Conservation (phyloP, 2,797 vertebrate genomes). For the Acomys russatus region DNA sequence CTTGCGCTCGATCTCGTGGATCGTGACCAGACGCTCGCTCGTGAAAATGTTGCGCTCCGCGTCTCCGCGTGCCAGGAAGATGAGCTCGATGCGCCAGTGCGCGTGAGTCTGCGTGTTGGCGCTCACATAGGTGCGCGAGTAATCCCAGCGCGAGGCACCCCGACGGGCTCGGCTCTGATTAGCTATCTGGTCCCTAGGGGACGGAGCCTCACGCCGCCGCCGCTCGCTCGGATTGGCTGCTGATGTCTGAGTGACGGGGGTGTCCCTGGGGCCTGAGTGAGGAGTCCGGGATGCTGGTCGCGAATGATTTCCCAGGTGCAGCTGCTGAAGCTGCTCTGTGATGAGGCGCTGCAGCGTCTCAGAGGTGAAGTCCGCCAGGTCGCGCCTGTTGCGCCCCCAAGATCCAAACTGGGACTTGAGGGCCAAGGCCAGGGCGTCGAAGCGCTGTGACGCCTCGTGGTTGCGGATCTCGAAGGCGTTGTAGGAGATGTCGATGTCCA, state of each 20-base stretch:
- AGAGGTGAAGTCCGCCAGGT: constrained; percentile 92
- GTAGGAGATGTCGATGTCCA: constrained; percentile 99
- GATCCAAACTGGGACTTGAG: constrained; percentile 97
- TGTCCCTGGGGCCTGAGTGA: accelerated
- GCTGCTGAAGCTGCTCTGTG: constrained; percentile 91
- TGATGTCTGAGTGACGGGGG: constrained; percentile 58
- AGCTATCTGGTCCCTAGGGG: accelerated
- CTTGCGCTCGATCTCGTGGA: constrained; percentile 95
- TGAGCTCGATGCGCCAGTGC: constrained; percentile 97
- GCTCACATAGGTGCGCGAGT: constrained; percentile 82
- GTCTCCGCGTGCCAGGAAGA: constrained; percentile 96
- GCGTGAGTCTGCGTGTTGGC: constrained; percentile 96
- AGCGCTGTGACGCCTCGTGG: constrained; percentile 97
- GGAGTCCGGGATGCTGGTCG: accelerated
- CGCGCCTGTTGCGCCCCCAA: constrained; percentile 95
- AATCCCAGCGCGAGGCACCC: constrained; percentile 87
- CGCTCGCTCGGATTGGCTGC: neutral
- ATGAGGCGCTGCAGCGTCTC: constrained; percentile 93
- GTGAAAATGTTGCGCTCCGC: constrained; percentile 97
- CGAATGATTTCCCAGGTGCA: constrained; percentile 86
- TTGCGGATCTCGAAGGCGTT: constrained; percentile 99
- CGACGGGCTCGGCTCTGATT: constrained; percentile 79
- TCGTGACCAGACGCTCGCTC: constrained; percentile 94
- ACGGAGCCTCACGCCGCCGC: neutral
- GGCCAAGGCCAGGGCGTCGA: constrained; percentile 95